Evolutionary conservation across 2,113 vertebrate species (phyloP), one percentile per base, ranked within the genome.

Genomic region (Daubentonia madagascariensis): DNA sequence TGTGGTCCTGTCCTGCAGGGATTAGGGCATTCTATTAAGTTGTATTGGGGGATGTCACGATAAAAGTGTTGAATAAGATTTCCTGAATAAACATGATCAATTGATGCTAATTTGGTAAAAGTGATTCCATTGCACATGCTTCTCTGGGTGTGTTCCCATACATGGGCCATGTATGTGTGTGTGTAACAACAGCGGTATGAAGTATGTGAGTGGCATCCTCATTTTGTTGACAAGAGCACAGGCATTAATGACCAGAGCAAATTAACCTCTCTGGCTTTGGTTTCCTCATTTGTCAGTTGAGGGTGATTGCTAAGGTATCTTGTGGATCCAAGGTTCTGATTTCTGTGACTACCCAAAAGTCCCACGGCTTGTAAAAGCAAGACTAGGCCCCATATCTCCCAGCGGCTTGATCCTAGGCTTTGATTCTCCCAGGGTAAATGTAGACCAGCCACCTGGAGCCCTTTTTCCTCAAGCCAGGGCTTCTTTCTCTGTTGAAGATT

Each of bases 261-360:
- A 48, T 23, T 40, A 54, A 25, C 7, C n/a, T 72, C 30, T 59
- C 20, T 40, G 48, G 75, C 59, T 85, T 89, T n/a, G 40, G 25
- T 92, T 87, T 88, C 72, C 57, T 89, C 30, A 10, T n/a, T 78
- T 85, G 67, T 79, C 25, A 28, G 2, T n/a, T 43, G 40, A 83
- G 48, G 20, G 14, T 63, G 50, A 67, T 37, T 9, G 32, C 81
- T 67, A 30, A 57, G 67, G 6, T 67, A 22, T 35, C 59, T 13
- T 32, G 35, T 54, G 54, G 85, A 48, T 59, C 3, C 32, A 11
- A 48, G 70, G 61, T 35, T 65, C 96, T 32, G 50, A 20, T 32
- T 70, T 65, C 37, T 22, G 23, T 78, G 90, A 37, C 40, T 5
- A 2, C 22, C 70, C 20, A 13, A 48, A 91, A 30, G n/a, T 50